A percentile compares a stretch with the other conserved stretches of the same genome.
phyloP scores from a whole-genome alignment of 2,797 vertebrate genomes.

The Ficedula albicollis region DNA sequence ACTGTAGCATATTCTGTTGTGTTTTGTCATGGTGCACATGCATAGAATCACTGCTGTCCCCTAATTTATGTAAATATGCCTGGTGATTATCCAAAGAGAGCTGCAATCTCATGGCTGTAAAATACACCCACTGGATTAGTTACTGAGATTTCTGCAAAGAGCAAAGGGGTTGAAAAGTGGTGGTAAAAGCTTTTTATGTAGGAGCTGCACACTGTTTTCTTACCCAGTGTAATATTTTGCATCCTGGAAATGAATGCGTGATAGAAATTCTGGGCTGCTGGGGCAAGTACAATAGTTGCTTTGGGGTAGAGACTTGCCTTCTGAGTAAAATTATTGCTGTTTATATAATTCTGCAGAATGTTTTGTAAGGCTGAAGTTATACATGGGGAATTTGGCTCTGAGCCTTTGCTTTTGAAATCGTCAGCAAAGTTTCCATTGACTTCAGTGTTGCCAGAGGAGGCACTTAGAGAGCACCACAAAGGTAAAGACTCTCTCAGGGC shows the following conservation, averaged over 20 bases:
- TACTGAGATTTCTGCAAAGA: neutral
- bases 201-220: neutral
- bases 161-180: neutral
- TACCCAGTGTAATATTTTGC: neutral
- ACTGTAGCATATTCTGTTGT: neutral
- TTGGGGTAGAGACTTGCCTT: neutral
- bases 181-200: neutral
- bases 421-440: slow-evolving; percentile 17
- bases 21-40: neutral
- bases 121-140: neutral
- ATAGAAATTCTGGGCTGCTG: neutral
- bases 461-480: neutral
- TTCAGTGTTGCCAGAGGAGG: neutral
- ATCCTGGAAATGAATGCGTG: neutral
- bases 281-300: neutral
- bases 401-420: neutral
- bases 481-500: neutral
- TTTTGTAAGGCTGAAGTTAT: slow-evolving; percentile 8
- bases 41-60: neutral
- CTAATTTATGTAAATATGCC: neutral
- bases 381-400: slow-evolving; percentile 12
- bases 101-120: neutral
- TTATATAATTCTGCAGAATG: neutral
- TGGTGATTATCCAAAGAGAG: neutral
- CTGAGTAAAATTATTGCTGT: neutral